These are phyloP conservation scores for Euspilapteryx auroguttella DNA, from an alignment of 2,888 invertebrate species.

Conservation along the genomic window DNA sequence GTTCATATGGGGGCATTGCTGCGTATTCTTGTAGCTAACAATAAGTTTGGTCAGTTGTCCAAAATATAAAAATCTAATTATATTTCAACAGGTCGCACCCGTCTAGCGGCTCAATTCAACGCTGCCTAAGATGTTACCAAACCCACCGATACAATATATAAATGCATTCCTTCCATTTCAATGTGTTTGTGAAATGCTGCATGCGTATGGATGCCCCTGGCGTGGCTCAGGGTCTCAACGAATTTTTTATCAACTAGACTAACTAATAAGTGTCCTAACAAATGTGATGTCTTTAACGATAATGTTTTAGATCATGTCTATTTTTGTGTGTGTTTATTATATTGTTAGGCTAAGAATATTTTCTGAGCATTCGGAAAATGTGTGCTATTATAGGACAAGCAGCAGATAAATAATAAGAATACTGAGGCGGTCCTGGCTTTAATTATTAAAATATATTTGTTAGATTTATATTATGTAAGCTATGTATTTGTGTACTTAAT, in stretches of 20 bases:
- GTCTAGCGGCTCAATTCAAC: conserved; percentile 48
- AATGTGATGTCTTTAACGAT: conserved; percentile 59
- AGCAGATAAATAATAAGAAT: too few species aligned
- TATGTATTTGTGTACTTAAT: too few species aligned
- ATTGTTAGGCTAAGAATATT: conserved; percentile 43
- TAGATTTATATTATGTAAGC: too few species aligned
- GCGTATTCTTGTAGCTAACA: too few species aligned
- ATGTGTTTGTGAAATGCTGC: conserved; percentile 14
- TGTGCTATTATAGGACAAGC: too few species aligned
- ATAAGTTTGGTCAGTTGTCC: too few species aligned
- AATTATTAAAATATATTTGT: too few species aligned
- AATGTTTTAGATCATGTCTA: conserved; percentile 52
- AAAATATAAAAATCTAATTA: too few species aligned
- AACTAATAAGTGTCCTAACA: conserved; percentile 38
- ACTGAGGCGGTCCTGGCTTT: too few species aligned
- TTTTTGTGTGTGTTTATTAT: conserved; percentile 52
- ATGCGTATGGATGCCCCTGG: conserved; percentile 14
- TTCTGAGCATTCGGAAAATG: conserved; percentile 45
- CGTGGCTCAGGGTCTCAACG: conserved; percentile 46
- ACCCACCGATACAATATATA: conserved; percentile 23
- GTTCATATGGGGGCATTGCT: background rate
- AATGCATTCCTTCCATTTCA: conserved; percentile 34
- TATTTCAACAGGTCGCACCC: conserved; percentile 49
- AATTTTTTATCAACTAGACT: conserved; percentile 50
- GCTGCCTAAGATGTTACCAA: conserved; percentile 21